These are phyloP conservation scores for Polyommatus iphigenia DNA, from an alignment of 2,888 invertebrate species.

Conservation along the genomic window DNA sequence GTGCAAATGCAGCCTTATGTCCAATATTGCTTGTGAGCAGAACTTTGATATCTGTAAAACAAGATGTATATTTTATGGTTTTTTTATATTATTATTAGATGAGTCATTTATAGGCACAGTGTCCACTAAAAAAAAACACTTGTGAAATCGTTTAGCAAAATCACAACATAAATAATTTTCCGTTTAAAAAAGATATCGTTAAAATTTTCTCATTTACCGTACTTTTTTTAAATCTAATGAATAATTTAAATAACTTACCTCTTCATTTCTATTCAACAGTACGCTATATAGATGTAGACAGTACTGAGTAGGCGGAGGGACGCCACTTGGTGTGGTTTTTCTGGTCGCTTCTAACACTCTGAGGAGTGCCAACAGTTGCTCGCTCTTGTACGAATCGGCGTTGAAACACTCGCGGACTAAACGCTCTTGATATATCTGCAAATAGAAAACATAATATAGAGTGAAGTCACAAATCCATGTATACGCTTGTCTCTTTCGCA, in stretches of 20 bases:
- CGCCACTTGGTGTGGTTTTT: constrained; percentile 46
- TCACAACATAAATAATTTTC: too few relatives aligned
- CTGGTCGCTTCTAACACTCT: constrained; percentile 57
- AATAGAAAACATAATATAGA: constrained; percentile 27
- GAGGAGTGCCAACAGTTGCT: constrained; percentile 47
- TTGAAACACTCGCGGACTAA: constrained; percentile 60
- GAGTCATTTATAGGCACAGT: too few relatives aligned
- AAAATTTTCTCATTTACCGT: too few relatives aligned
- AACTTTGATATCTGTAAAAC: constrained; percentile 60
- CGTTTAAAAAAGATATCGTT: too few relatives aligned
- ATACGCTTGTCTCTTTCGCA: too few relatives aligned
- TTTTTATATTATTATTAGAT: too few relatives aligned
- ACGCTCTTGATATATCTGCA: constrained; percentile 62
- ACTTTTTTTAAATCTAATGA: too few relatives aligned
- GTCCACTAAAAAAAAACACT: too few relatives aligned
- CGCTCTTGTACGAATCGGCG: constrained; percentile 40
- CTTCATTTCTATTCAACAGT: constrained; percentile 46
- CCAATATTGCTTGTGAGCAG: constrained; percentile 61
- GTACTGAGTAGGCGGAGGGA: constrained; percentile 65
- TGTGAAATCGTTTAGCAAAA: too few relatives aligned
- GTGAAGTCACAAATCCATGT: too few relatives aligned
- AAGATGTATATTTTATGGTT: not conserved
- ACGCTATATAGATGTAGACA: constrained; percentile 62
- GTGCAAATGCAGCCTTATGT: constrained; percentile 66
- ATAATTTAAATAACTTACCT: constrained; percentile 46